Evolutionary conservation across 2,888 invertebrate species (phyloP).

Genomic region (Ochropleura plecta): DNA sequence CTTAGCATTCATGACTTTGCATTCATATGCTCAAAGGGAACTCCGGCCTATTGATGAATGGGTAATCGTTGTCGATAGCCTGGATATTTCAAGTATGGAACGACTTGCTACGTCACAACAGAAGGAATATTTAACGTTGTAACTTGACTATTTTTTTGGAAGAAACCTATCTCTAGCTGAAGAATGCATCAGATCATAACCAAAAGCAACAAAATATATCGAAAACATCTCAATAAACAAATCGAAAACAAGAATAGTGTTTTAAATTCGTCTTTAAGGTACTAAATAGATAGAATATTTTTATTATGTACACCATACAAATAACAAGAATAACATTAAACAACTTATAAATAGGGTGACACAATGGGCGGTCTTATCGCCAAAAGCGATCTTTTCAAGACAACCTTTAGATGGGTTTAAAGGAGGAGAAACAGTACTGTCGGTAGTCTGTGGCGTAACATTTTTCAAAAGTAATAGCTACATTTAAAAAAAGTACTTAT

Average conservation of each 20-base stretch:
- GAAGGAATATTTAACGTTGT: not conserved
- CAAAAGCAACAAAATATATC: not conserved
- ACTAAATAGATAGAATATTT: no score
- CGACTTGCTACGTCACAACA: not conserved
- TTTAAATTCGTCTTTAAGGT: not conserved
- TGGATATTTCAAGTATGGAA: not conserved
- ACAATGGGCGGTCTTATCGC: no score
- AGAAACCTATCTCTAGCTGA: not conserved
- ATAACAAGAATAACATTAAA: no score
- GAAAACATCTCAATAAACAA: not conserved
- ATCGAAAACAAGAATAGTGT: not conserved
- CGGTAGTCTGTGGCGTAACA: no score
- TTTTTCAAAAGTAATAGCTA: no score
- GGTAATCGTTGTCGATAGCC: constrained; percentile 5
- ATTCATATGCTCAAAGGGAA: constrained; percentile 34
- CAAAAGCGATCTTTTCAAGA: no score
- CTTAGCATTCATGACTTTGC: constrained; percentile 51
- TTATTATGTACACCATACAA: no score
- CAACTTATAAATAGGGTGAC: no score
- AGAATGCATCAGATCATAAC: not conserved
- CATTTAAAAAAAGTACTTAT: no score
- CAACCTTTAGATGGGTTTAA: no score
- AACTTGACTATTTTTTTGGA: not conserved
- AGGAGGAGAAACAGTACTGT: no score
- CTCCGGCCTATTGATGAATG: constrained; percentile 22